Conservation (phyloP, 2,797 vertebrate genomes). For the Melanotaenia nigrans region DNA sequence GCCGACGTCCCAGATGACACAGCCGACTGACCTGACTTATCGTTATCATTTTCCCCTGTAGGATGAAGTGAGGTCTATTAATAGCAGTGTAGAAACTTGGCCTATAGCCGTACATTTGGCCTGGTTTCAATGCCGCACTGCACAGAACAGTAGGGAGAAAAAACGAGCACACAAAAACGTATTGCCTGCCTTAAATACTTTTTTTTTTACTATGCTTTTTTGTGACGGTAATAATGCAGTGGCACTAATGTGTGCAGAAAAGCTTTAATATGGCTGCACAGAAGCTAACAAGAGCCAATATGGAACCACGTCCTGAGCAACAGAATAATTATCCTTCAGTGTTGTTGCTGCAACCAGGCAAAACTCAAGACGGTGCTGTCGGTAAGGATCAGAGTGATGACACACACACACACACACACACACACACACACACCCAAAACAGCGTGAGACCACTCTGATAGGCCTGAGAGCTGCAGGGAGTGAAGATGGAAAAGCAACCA, state of each 20-base stretch:
- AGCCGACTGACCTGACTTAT: constrained; percentile 55
- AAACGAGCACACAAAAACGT: neutral
- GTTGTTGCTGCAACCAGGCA: constrained; percentile 51
- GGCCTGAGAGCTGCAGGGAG: constrained; percentile 55
- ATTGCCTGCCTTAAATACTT: constrained; percentile 4
- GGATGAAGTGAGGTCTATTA: constrained; percentile 54
- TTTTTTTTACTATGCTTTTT: neutral
- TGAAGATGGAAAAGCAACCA: constrained; percentile 50
- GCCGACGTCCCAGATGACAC: constrained; percentile 45
- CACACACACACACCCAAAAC: constrained; percentile 36
- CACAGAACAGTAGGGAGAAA: neutral
- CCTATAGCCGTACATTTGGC: constrained; percentile 41
- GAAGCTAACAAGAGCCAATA: constrained; percentile 32
- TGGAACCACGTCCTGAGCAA: constrained; percentile 23
- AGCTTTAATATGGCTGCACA: constrained; percentile 26
- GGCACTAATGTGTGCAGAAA: neutral
- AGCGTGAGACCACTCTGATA: constrained; percentile 52
- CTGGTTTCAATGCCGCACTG: constrained; percentile 40
- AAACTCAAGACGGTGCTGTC: constrained; percentile 62
- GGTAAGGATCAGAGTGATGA: constrained; percentile 49
- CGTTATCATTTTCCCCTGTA: constrained; percentile 56
- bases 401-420: constrained; percentile 45
- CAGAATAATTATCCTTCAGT: constrained; percentile 33
- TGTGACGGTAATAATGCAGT: constrained; percentile 6
- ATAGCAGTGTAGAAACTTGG: constrained; percentile 49